Percentiles rank a stretch among this genome's conserved stretches.
phyloP scores from a whole-genome alignment of 2,888 invertebrate species.

The Drosophila tripunctata region DNA sequence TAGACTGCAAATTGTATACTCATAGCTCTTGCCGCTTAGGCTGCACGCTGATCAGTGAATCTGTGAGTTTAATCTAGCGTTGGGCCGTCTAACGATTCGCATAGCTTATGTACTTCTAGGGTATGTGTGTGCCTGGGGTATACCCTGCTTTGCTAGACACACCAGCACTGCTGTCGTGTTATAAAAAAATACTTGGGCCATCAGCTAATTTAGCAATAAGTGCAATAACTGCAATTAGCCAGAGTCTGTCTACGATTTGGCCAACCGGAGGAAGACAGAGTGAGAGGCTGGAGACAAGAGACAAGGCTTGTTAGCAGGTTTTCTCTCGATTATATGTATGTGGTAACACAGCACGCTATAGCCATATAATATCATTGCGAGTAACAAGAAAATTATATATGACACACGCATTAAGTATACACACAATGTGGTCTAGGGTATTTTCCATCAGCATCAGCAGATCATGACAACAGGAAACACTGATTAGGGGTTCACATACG shows the following conservation, averaged over 20 bases:
- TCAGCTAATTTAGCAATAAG: slow-evolving; percentile 48
- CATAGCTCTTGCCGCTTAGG: not conserved
- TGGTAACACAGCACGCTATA: slow-evolving; percentile 36
- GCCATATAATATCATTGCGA: slow-evolving; percentile 17
- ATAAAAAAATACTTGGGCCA: slow-evolving; percentile 25
- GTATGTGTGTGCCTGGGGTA: not conserved
- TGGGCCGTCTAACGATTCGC: no score
- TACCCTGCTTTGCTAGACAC: not conserved
- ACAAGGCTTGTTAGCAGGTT: slow-evolving; percentile 13
- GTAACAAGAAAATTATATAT: slow-evolving; percentile 51
- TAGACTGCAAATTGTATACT: no score
- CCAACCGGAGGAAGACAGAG: not conserved
- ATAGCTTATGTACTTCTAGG: no score
- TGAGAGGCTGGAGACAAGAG: not conserved
- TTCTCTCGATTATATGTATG: slow-evolving; percentile 30
- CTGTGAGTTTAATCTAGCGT: no score
- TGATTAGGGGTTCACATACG: slow-evolving; percentile 27
- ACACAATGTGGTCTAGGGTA: slow-evolving; percentile 24
- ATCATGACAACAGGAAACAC: slow-evolving; percentile 30
- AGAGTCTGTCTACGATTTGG: slow-evolving; percentile 7
- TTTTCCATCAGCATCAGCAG: slow-evolving; percentile 6
- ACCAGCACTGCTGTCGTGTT: slow-evolving; percentile 10
- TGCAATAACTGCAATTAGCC: slow-evolving; percentile 44
- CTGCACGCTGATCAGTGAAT: not conserved
- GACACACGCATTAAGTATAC: slow-evolving; percentile 32